phyloP scores from a whole-genome alignment of 2,888 invertebrate genomes.

The Apeira syringaria region DNA sequence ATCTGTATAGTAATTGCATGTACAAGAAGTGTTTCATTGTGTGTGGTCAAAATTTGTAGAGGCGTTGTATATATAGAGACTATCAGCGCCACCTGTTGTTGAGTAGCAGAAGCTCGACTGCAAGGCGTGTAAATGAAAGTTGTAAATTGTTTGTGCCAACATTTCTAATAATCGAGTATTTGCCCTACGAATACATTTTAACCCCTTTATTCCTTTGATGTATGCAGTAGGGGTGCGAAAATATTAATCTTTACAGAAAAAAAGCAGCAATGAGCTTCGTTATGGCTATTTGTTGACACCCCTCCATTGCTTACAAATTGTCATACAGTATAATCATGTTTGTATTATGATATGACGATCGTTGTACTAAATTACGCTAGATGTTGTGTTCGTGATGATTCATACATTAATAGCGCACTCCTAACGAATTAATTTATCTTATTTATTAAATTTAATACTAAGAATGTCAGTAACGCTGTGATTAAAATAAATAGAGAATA shows the following conservation, averaged over 20 bases:
- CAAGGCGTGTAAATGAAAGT: slow-evolving; percentile 35
- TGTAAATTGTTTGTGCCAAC: slow-evolving; percentile 81
- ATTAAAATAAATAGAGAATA: slow-evolving; percentile 62
- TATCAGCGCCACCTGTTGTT: slow-evolving; percentile 75
- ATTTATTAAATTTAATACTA: slow-evolving; percentile 54
- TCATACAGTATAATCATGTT: slow-evolving; percentile 68
- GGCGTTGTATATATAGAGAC: slow-evolving; percentile 53
- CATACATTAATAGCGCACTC: slow-evolving; percentile 46
- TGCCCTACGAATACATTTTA: slow-evolving; percentile 63
- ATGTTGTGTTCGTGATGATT: slow-evolving; percentile 57
- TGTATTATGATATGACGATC: slow-evolving; percentile 50
- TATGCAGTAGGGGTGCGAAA: slow-evolving; percentile 74
- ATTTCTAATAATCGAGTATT: slow-evolving; percentile 76
- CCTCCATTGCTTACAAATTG: slow-evolving; percentile 61
- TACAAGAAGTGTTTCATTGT: slow-evolving; percentile 48
- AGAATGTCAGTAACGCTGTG: slow-evolving; percentile 50
- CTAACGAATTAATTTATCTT: slow-evolving; percentile 70
- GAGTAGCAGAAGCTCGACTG: slow-evolving; percentile 56
- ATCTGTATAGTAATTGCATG: slow-evolving; percentile 26
- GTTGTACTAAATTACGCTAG: slow-evolving; percentile 66
- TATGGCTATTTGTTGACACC: slow-evolving; percentile 73
- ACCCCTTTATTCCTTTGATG: slow-evolving; percentile 81
- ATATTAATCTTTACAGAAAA: slow-evolving; percentile 73
- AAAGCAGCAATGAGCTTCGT: slow-evolving; percentile 74
- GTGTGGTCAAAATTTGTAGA: slow-evolving; percentile 57